A percentile compares a stretch with the other conserved stretches of the same genome.
Evolutionary conservation across 2,797 vertebrate genomes (phyloP).

Genomic region (Oreonectes daqikongensis): DNA sequence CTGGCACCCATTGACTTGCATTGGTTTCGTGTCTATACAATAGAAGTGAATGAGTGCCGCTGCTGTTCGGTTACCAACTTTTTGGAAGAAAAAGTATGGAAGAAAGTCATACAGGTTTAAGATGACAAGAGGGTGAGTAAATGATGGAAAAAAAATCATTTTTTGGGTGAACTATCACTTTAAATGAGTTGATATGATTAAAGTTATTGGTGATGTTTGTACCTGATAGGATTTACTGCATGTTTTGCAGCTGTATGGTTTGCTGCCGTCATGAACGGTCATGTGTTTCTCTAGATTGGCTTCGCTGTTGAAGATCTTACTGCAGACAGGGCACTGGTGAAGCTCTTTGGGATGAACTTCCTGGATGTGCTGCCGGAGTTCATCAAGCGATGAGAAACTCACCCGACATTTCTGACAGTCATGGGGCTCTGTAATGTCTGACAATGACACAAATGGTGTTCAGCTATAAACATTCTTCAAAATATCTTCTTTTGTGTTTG

Average conservation of each 20-base stretch:
- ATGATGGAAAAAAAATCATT: too few species aligned
- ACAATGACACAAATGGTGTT: background rate
- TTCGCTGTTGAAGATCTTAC: constrained; percentile 81
- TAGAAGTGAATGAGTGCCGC: too few species aligned
- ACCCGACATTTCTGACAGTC: constrained; percentile 91
- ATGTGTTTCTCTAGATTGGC: constrained; percentile 83
- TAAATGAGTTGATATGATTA: too few species aligned
- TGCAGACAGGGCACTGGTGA: constrained; percentile 84
- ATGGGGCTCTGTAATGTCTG: constrained; percentile 84
- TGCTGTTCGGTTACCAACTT: too few species aligned
- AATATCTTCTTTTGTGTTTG: too few species aligned
- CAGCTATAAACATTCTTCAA: too few species aligned
- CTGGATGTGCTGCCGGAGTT: constrained; percentile 84
- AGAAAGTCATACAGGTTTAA: too few species aligned
- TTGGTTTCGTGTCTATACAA: too few species aligned
- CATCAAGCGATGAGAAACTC: constrained; percentile 85
- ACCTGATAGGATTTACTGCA: constrained; percentile 93
- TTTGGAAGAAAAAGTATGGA: too few species aligned
- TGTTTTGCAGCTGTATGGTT: constrained; percentile 87
- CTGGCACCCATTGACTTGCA: too few species aligned
- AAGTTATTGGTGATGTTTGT: constrained; percentile 10
- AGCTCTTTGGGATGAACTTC: constrained; percentile 84
- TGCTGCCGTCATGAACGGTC: constrained; percentile 78
- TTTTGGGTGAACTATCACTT: too few species aligned
- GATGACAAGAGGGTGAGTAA: too few species aligned